phyloP scores from a whole-genome alignment of 2,113 vertebrate genomes.

The Oophaga pumilio region DNA sequence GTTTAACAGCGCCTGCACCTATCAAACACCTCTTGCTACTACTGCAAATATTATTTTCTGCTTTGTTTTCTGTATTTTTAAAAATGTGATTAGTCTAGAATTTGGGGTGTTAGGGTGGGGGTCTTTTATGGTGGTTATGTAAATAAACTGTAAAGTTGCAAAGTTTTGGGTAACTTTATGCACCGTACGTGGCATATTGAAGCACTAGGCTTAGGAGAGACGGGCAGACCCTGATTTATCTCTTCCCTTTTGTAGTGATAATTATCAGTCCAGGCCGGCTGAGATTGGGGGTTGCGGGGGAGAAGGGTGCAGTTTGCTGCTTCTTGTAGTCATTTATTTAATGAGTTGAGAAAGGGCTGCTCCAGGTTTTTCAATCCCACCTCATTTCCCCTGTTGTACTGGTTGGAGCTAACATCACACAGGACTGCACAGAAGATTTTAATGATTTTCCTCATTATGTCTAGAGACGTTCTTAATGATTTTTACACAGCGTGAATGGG shows the following conservation, averaged over 20 bases:
- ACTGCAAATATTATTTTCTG: no score
- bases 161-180: no score
- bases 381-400: slow-evolving; percentile 12
- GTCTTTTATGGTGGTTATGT: no score
- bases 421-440: slow-evolving; percentile 12
- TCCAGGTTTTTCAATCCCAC: not conserved
- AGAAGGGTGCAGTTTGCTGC: not conserved
- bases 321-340: slow-evolving; percentile 16
- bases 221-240: not conserved
- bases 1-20: no score
- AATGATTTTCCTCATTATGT: slow-evolving; percentile 15
- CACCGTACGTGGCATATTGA: not conserved
- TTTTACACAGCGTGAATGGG: slow-evolving; percentile 2
- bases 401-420: not conserved
- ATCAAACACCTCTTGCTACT: no score
- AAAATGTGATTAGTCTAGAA: no score
- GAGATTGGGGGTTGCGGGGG: not conserved
- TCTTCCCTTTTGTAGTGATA: not conserved
- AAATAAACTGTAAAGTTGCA: no score
- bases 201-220: not conserved
- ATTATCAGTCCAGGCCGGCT: not conserved
- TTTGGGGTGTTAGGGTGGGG: no score
- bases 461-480: not conserved
- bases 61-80: no score
- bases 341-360: slow-evolving; percentile 10